Evolutionary conservation across 1,140 invertebrate species (phyloP), one percentile per base, ranked within the genome.

Genomic region (Latrodectus geometricus): DNA sequence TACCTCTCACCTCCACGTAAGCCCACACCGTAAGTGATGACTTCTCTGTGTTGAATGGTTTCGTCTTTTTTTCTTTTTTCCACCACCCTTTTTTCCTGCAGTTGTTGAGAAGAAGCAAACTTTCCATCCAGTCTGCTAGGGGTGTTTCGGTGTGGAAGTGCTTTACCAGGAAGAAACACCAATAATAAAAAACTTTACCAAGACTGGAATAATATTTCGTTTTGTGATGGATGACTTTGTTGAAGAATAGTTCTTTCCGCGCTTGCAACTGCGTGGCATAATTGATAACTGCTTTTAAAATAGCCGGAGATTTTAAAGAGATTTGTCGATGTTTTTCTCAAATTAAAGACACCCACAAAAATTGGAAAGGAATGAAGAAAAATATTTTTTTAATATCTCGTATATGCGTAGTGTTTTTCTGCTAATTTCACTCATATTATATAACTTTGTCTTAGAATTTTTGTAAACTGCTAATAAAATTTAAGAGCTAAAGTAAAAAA

Each of bases 1-100:
- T 76, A 15, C 52, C 49, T 76, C 74, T 54, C 74, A 15, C 74
- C 52, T 56, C 12, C 17, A n/a, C 7, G 73, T 54, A 75, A 75
- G n/a, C 8, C 8, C 50, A 75, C 50, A 56, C 74, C n/a, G 15
- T 9, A 50, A 56, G 74, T 76, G 50, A 75, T 56, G 73, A 54
- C 17, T 20, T 8, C 20, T 20, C 17, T n/a, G 66, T 68, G 54
- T 14, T 11, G 17, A 11, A 14, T 61, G 54, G 54, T 11, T 14
- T 14, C 17, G 54, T 61, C 17, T 61, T 61, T 8, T 61, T 61
- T 61, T 61, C 8, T 61, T 61, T 8, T 61, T 17, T 61, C 8
- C 8, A 14, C 11, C 54, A 17, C 69, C 23, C 8, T n/a, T 35
- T 23, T 21, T 50, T 15, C 14, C 49, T 11, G 50, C 21, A 56